Conservation (phyloP, 2,888 invertebrate species). For the Ceraclea dissimilis region DNA sequence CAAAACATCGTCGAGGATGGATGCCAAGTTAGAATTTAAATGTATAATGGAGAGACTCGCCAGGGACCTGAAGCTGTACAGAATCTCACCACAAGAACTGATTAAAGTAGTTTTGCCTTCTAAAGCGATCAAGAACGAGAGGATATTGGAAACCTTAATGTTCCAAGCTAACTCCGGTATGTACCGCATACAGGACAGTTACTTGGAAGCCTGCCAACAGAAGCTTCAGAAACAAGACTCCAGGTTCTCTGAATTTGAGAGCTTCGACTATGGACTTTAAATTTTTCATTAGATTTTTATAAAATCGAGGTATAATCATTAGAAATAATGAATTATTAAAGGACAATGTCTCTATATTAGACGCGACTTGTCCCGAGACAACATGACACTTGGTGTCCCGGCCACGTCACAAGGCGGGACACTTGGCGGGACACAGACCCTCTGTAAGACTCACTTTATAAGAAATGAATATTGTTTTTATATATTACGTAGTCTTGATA, state of each 20-base stretch:
- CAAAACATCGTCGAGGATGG: conserved; percentile 71
- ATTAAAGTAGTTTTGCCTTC: conserved; percentile 89
- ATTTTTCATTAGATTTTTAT: conserved; percentile 26
- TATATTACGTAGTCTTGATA: no score
- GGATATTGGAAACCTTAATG: conserved; percentile 86
- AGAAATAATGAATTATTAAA: neutral
- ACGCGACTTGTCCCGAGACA: no score
- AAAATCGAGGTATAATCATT: conserved; percentile 7
- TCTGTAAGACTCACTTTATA: no score
- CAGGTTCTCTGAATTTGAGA: conserved; percentile 73
- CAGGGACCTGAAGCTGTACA: conserved; percentile 79
- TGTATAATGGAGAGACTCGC: conserved; percentile 89
- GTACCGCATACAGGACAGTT: conserved; percentile 83
- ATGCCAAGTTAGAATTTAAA: conserved; percentile 83
- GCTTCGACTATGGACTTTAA: conserved; percentile 69
- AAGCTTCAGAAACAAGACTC: conserved; percentile 85
- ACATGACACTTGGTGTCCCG: no score
- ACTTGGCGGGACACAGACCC: no score
- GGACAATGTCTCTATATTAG: no score
- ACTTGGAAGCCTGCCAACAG: conserved; percentile 80
- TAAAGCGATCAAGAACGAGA: conserved; percentile 87
- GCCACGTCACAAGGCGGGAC: no score
- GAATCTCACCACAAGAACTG: conserved; percentile 87
- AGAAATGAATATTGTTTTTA: no score
- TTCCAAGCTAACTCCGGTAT: conserved; percentile 90